These are phyloP conservation scores for Otolemur garnettii DNA, from an alignment of 2,113 vertebrate genomes.

Conservation along the genomic window DNA sequence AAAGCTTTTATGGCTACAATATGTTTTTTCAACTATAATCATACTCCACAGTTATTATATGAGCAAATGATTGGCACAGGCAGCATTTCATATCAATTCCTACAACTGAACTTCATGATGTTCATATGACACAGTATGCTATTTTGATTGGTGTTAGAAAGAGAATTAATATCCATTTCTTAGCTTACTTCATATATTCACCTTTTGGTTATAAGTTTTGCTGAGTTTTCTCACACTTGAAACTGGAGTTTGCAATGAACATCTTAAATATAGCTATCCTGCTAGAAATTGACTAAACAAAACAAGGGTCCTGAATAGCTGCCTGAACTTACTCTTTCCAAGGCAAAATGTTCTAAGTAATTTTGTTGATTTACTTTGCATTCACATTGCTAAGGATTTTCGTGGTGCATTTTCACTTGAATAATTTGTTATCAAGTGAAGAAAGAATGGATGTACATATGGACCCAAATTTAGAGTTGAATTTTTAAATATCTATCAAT, in stretches of 20 bases:
- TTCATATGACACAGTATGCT: neutral
- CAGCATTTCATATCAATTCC: neutral
- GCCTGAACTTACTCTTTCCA: conserved; percentile 70
- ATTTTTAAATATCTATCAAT: conserved; percentile 73
- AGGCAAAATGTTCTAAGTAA: conserved; percentile 81
- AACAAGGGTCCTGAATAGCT: conserved; percentile 58
- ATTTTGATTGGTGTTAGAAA: neutral
- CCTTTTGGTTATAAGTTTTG: conserved; percentile 32
- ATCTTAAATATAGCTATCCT: conserved; percentile 37
- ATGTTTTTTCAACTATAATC: conserved; percentile 1
- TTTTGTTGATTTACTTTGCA: conserved; percentile 84
- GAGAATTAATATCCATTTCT: neutral
- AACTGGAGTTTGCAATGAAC: conserved; percentile 58
- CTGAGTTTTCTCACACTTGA: conserved; percentile 67
- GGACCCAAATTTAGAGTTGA: conserved; percentile 46
- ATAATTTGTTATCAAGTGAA: conserved; percentile 83
- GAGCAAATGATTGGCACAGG: neutral
- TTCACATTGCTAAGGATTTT: conserved; percentile 81
- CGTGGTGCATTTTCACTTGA: conserved; percentile 72
- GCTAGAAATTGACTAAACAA: conserved; percentile 59
- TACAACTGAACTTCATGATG: neutral
- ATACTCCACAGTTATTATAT: neutral
- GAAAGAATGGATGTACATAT: conserved; percentile 78
- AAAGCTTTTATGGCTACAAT: neutral
- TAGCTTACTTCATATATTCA: neutral